Evolutionary conservation across 2,888 invertebrate species (phyloP).

Genomic region (Gari tellinella): DNA sequence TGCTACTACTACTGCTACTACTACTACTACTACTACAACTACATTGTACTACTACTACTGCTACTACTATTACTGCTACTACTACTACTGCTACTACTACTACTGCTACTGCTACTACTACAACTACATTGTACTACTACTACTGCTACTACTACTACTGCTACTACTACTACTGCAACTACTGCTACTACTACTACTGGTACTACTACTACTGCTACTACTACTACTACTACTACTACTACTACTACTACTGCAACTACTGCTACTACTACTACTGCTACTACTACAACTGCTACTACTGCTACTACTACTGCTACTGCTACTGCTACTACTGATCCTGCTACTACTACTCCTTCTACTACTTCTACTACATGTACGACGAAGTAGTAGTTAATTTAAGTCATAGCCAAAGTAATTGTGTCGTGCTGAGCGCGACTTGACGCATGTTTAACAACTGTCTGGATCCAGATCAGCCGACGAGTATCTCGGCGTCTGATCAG

Average conservation of each 20-base stretch:
- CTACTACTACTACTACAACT: slow-evolving; percentile 38
- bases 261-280: background rate
- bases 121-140: slow-evolving; percentile 3
- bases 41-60: slow-evolving; percentile 33
- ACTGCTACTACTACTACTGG: slow-evolving; percentile 8
- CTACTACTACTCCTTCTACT: slow-evolving; percentile 13
- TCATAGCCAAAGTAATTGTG: no score
- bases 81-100: slow-evolving; percentile 22
- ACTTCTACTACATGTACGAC: slow-evolving; percentile 38
- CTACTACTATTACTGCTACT: slow-evolving; percentile 40
- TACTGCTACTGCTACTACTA: slow-evolving; percentile 5
- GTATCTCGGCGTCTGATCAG: no score
- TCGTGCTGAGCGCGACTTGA: no score
- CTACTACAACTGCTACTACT: slow-evolving; percentile 11
- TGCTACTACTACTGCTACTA: slow-evolving; percentile 44
- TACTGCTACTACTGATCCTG: background rate
- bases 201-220: slow-evolving; percentile 12
- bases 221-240: slow-evolving; percentile 9
- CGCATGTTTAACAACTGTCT: no score
- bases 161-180: slow-evolving; percentile 1
- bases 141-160: slow-evolving; percentile 5
- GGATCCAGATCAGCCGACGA: no score
- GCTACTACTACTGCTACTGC: slow-evolving; percentile 23
- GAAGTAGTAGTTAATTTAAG: no score
- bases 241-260: slow-evolving; percentile 9